Conservation (phyloP, 92 coral and sea anemone genomes). For the Meandrina meandrites region DNA sequence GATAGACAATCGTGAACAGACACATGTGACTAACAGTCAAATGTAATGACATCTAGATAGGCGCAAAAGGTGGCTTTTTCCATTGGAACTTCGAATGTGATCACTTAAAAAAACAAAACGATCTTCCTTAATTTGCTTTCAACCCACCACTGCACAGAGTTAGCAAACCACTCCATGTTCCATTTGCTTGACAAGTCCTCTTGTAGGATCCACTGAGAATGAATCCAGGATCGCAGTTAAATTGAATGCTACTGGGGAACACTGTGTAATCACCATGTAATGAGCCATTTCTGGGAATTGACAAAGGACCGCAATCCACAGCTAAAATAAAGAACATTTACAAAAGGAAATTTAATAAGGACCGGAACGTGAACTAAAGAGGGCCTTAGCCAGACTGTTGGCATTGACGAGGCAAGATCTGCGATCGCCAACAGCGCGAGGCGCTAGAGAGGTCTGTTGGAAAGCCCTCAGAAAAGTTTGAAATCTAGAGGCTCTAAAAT, state of each 20-base stretch:
- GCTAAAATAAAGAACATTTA: slow-evolving; percentile 29
- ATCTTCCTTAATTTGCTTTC: neutral
- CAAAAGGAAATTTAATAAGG: neutral
- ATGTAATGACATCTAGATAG: too few species aligned
- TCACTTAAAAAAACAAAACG: too few species aligned
- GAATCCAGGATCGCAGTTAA: slow-evolving; percentile 42
- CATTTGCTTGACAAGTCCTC: slow-evolving; percentile 46
- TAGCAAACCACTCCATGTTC: slow-evolving; percentile 35
- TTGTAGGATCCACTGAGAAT: slow-evolving; percentile 26
- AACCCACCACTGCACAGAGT: slow-evolving; percentile 14
- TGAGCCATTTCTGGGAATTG: slow-evolving; percentile 30
- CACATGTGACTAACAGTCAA: too few species aligned
- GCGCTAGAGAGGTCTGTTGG: too few species aligned
- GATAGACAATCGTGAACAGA: too few species aligned
- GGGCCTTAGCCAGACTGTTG: too few species aligned
- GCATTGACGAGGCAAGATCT: too few species aligned
- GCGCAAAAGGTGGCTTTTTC: too few species aligned
- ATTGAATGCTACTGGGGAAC: slow-evolving; percentile 22
- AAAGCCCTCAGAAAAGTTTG: too few species aligned
- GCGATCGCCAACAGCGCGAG: too few species aligned
- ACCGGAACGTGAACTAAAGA: neutral
- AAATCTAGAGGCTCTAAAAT: too few species aligned
- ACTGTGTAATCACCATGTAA: slow-evolving; percentile 26
- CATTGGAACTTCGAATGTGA: too few species aligned
- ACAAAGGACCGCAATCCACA: slow-evolving; percentile 52